Evolutionary conservation across 2,888 invertebrate species (phyloP).

Genomic region (Eugnorisma glareosa): DNA sequence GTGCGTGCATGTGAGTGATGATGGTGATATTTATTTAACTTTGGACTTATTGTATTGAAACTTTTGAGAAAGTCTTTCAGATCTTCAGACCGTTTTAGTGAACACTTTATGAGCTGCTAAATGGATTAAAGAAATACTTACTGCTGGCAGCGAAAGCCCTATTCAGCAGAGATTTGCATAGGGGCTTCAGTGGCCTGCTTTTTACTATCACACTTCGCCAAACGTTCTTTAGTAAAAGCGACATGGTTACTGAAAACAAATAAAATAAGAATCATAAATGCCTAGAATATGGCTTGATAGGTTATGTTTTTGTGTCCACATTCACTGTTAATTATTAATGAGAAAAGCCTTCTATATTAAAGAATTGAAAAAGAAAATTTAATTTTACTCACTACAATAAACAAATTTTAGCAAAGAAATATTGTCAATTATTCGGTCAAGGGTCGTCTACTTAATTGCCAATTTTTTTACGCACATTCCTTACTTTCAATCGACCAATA

Average conservation of each 20-base stretch:
- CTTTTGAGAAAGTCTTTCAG: not conserved
- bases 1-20: not conserved
- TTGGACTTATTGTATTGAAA: not conserved
- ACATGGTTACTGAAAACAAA: constrained; percentile 74
- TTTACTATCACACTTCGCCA: constrained; percentile 76
- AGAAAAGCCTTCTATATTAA: not conserved
- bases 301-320: constrained; percentile 30
- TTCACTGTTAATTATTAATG: not conserved
- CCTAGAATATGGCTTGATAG: constrained; percentile 1
- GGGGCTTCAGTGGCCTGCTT: constrained; percentile 64
- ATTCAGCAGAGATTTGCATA: constrained; percentile 71
- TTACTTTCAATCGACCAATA: constrained; percentile 6
- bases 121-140: constrained; percentile 64
- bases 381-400: constrained; percentile 40
- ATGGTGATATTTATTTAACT: not conserved
- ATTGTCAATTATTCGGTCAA: no score
- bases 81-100: not conserved
- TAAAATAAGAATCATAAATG: not conserved
- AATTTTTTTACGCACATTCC: constrained; percentile 27
- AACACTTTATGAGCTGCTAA: not conserved
- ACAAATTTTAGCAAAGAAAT: no score
- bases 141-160: constrained; percentile 77
- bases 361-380: not conserved
- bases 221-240: constrained; percentile 76
- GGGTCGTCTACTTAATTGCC: not conserved